A percentile compares a stretch with the other conserved stretches of the same genome.
phyloP scores from a whole-genome alignment of 2,888 invertebrate species.

The Cerastis leucographa region DNA sequence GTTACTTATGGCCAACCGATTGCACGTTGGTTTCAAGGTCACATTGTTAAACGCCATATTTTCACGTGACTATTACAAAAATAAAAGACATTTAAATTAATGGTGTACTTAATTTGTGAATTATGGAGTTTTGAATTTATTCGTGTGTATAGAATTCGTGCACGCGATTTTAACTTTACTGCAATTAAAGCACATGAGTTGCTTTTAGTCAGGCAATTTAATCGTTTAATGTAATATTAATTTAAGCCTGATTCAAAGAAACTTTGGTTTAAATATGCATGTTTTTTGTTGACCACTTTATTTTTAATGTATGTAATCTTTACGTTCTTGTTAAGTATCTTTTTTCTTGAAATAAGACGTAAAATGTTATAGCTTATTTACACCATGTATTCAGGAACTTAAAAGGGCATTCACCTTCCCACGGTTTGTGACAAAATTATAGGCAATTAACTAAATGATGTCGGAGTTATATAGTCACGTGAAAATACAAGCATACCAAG shows the following conservation, averaged over 20 bases:
- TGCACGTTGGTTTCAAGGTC: constrained; percentile 65
- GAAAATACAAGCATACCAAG: constrained; percentile 60
- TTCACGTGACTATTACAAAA: constrained; percentile 61
- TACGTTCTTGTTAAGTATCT: not conserved
- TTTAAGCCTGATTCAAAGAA: constrained; percentile 21
- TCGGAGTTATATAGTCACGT: constrained; percentile 46
- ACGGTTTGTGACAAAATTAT: not conserved
- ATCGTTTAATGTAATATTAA: constrained; percentile 15
- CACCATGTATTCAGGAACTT: not conserved
- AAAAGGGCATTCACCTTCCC: not conserved
- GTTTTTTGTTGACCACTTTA: not conserved
- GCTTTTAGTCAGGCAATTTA: constrained; percentile 51
- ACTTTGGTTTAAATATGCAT: not conserved
- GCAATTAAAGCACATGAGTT: constrained; percentile 36
- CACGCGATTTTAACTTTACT: constrained; percentile 46
- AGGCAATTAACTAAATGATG: not conserved
- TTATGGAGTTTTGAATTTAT: constrained; percentile 31
- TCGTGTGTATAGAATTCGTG: constrained; percentile 37
- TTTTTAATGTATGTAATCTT: constrained; percentile 1
- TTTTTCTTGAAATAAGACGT: not conserved
- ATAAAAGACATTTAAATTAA: constrained; percentile 43
- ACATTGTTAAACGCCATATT: constrained; percentile 54
- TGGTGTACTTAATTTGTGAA: constrained; percentile 34
- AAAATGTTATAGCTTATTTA: not conserved
- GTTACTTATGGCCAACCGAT: constrained; percentile 59